These are phyloP conservation scores for Tribolium freemani DNA, from an alignment of 2,888 invertebrate species.

Conservation along the genomic window DNA sequence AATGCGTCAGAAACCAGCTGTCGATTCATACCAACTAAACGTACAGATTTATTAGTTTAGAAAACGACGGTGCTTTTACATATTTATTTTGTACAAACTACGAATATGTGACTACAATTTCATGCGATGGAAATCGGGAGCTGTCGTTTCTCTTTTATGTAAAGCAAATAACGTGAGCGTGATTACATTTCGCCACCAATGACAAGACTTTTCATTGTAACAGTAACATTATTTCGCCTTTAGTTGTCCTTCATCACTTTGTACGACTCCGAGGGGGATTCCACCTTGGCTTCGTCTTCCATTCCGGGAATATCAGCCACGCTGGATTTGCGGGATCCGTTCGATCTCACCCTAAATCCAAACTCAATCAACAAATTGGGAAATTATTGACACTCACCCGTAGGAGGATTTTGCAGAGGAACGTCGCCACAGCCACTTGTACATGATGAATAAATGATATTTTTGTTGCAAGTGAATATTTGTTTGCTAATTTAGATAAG, in stretches of 20 bases:
- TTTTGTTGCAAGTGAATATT: conserved; percentile 14
- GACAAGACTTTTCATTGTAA: conserved; percentile 16
- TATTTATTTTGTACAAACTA: conserved; percentile 42
- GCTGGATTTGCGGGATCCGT: conserved; percentile 39
- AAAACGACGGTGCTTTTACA: conserved; percentile 43
- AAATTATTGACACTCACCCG: conserved; percentile 37
- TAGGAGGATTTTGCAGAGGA: conserved; percentile 45
- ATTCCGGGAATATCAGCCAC: conserved; percentile 44
- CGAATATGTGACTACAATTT: conserved; percentile 47
- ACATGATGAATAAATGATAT: conserved; percentile 24
- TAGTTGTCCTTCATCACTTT: conserved; percentile 24
- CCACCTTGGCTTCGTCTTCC: conserved; percentile 40
- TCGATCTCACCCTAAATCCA: conserved; percentile 40
- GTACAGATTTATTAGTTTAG: conserved; percentile 47
- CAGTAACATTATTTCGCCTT: neutral
- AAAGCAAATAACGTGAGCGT: conserved; percentile 26
- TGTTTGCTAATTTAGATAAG: conserved; percentile 20
- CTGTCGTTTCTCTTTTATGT: conserved; percentile 44
- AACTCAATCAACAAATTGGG: neutral
- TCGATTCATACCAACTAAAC: conserved; percentile 14
- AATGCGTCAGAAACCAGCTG: conserved; percentile 26
- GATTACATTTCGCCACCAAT: conserved; percentile 7
- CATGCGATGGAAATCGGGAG: conserved; percentile 42
- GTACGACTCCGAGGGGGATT: conserved; percentile 42
- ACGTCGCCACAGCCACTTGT: neutral